A percentile compares a stretch with the other conserved stretches of the same genome.
These are phyloP conservation scores for Odontamblyopus rebecca DNA, from an alignment of 2,797 vertebrate genomes.

Conservation along the genomic window DNA sequence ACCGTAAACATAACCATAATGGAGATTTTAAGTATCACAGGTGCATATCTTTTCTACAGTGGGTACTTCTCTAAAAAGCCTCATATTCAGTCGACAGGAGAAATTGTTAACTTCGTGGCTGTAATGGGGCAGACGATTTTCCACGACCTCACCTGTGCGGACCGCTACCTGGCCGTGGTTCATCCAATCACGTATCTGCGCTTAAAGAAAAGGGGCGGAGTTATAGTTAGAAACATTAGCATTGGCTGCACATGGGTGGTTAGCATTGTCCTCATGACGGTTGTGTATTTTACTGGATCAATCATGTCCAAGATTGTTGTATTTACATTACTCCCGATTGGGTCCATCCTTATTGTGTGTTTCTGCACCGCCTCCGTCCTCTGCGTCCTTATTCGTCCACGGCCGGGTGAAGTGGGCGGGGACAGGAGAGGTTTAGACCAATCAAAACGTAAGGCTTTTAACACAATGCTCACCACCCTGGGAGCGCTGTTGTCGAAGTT, in stretches of 20 bases:
- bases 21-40: neutral
- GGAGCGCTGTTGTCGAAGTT: neutral
- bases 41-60: rapidly evolving
- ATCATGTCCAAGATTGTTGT: rapidly evolving
- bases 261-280: neutral
- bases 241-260: neutral
- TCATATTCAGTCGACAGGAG: rapidly evolving
- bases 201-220: neutral
- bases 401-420: neutral
- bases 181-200: conserved; percentile 2
- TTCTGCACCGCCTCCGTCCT: conserved; percentile 30
- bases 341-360: neutral
- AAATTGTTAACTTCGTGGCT: rapidly evolving
- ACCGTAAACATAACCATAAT: neutral
- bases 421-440: neutral
- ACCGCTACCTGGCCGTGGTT: too few species aligned
- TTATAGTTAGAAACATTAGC: neutral
- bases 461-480: conserved; percentile 13
- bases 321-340: neutral
- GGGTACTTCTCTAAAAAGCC: rapidly evolving
- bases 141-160: conserved; percentile 14
- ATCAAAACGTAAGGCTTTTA: conserved; percentile 20
- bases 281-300: neutral
- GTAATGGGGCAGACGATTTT: neutral
- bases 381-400: conserved; percentile 15